phyloP scores from a whole-genome alignment of 2,888 invertebrate genomes.

The Colletes collaris region DNA sequence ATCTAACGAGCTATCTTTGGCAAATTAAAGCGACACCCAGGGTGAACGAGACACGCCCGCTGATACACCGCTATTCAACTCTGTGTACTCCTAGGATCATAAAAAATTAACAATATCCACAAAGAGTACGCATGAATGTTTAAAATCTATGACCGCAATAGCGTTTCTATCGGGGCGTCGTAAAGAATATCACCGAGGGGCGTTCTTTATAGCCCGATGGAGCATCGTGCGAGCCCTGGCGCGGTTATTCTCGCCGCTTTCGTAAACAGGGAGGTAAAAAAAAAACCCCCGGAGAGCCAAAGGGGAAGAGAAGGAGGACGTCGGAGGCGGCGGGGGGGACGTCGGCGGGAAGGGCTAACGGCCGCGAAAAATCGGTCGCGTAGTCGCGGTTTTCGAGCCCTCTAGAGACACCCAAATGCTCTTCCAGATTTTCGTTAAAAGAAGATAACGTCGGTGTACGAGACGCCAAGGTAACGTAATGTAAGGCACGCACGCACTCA shows the following conservation, averaged over 20 bases:
- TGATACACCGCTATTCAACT: background rate
- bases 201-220: background rate
- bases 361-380: slow-evolving; percentile 29
- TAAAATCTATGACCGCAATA: no score
- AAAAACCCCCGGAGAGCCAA: no score
- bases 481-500: slow-evolving; percentile 71
- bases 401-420: slow-evolving; percentile 63
- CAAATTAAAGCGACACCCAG: slow-evolving; percentile 53
- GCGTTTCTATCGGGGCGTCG: no score
- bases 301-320: background rate
- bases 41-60: slow-evolving; percentile 5
- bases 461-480: slow-evolving; percentile 66
- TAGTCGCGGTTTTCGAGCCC: slow-evolving; percentile 26
- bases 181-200: no score
- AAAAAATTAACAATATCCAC: no score
- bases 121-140: no score
- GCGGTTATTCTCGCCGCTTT: slow-evolving; percentile 1
- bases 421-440: slow-evolving; percentile 69
- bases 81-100: no score
- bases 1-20: slow-evolving; percentile 55
- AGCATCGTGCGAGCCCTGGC: background rate
- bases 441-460: slow-evolving; percentile 62
- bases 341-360: background rate
- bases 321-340: background rate
- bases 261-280: background rate